phyloP scores from a whole-genome alignment of 2,888 invertebrate genomes.

The Tipula lateralis region DNA sequence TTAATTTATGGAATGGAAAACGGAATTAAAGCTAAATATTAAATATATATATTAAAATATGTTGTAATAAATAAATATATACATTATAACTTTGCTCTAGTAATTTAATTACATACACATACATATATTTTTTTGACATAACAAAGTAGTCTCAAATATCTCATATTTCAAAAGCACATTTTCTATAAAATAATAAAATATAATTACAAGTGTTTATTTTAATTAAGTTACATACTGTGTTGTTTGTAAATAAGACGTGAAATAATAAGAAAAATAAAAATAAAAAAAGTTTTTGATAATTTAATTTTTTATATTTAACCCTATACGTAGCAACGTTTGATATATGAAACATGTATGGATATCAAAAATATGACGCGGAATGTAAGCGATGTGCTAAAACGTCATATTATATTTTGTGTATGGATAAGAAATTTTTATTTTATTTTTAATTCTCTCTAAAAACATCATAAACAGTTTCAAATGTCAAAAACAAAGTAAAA shows the following conservation, averaged over 20 bases:
- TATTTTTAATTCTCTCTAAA: constrained; percentile 12
- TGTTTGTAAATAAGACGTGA: neutral
- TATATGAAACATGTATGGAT: neutral
- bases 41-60: neutral
- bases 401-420: neutral
- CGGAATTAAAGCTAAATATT: neutral
- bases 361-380: neutral
- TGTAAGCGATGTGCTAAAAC: neutral
- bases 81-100: neutral
- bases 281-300: neutral
- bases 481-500: constrained; percentile 27
- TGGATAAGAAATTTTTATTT: neutral
- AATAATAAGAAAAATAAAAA: neutral
- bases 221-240: constrained; percentile 8
- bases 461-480: constrained; percentile 28
- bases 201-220: constrained; percentile 28
- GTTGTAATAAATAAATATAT: neutral
- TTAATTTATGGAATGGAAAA: neutral
- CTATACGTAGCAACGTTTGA: neutral
- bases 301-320: neutral
- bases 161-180: constrained; percentile 26
- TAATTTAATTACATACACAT: neutral
- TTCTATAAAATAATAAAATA: neutral
- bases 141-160: neutral
- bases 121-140: neutral